Percentiles rank a stretch among this genome's conserved stretches.
Evolutionary conservation across 2,113 vertebrate genomes (phyloP).

Genomic region (Canis aureus): DNA sequence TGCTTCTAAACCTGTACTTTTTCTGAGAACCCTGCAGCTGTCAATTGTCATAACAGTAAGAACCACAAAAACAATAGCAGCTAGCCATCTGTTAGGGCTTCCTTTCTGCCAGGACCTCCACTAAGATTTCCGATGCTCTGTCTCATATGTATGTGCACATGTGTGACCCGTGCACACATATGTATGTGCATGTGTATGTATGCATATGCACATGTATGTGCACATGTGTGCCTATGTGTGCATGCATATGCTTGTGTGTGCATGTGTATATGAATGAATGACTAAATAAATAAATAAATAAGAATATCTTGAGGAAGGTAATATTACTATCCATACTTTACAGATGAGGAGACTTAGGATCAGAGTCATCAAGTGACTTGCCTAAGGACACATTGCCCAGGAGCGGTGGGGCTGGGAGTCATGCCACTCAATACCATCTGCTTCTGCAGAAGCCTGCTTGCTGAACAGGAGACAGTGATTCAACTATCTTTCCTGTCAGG

Average conservation of each 20-base stretch:
- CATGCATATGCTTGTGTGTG: no score
- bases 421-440: accelerated
- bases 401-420: not conserved
- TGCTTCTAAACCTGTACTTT: not conserved
- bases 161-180: no score
- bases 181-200: accelerated
- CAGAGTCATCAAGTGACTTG: not conserved
- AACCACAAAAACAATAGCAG: not conserved
- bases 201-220: not conserved
- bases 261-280: no score
- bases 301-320: not conserved
- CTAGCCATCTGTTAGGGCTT: not conserved
- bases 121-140: not conserved
- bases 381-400: no score
- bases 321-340: not conserved
- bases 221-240: no score
- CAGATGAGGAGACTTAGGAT: not conserved
- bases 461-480: not conserved
- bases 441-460: not conserved
- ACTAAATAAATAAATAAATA: not conserved
- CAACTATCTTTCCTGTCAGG: not conserved
- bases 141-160: not conserved
- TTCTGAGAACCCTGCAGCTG: no score
- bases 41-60: not conserved
- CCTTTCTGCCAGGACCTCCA: not conserved